Evolutionary conservation across 2,888 invertebrate genomes (phyloP).

Genomic region (Archaeoteleia sp.): DNA sequence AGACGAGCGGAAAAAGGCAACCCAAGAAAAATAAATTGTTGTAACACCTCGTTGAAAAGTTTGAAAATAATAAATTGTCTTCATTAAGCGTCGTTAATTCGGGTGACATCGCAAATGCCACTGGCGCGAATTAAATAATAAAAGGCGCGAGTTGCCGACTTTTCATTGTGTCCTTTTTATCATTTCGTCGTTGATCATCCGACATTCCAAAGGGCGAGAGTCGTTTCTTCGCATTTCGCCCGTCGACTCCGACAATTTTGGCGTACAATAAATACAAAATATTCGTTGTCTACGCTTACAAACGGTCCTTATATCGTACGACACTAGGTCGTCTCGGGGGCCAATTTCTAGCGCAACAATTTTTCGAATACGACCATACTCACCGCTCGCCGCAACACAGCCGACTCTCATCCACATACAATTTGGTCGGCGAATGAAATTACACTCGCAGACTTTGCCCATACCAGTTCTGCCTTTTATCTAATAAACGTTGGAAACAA

Average conservation of each 20-base stretch:
- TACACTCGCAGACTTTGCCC: slow-evolving; percentile 41
- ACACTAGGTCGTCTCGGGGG: neutral
- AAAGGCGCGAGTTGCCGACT: slow-evolving; percentile 8
- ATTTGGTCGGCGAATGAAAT: slow-evolving; percentile 53
- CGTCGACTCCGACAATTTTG: slow-evolving; percentile 15
- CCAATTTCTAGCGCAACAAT: slow-evolving; percentile 39
- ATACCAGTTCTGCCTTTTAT: slow-evolving; percentile 59
- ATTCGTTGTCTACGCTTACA: slow-evolving; percentile 21
- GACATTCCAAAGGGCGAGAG: neutral
- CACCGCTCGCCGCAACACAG: neutral
- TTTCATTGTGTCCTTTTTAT: slow-evolving; percentile 21
- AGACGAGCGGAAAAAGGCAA: slow-evolving; percentile 16
- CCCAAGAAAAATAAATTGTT: slow-evolving; percentile 56
- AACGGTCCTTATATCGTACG: slow-evolving; percentile 32
- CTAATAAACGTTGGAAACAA: slow-evolving; percentile 69
- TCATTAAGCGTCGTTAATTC: slow-evolving; percentile 53
- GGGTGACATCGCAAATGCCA: slow-evolving; percentile 8
- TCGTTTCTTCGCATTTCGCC: slow-evolving; percentile 8
- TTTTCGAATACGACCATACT: slow-evolving; percentile 21
- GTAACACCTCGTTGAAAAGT: slow-evolving; percentile 60
- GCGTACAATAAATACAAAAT: slow-evolving; percentile 9
- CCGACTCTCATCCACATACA: slow-evolving; percentile 24
- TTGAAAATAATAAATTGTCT: slow-evolving; percentile 67
- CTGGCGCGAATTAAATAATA: slow-evolving; percentile 21
- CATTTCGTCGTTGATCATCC: slow-evolving; percentile 16